phyloP scores from a whole-genome alignment of 2,888 invertebrate genomes.

The Caenorhabditis wallacei region DNA sequence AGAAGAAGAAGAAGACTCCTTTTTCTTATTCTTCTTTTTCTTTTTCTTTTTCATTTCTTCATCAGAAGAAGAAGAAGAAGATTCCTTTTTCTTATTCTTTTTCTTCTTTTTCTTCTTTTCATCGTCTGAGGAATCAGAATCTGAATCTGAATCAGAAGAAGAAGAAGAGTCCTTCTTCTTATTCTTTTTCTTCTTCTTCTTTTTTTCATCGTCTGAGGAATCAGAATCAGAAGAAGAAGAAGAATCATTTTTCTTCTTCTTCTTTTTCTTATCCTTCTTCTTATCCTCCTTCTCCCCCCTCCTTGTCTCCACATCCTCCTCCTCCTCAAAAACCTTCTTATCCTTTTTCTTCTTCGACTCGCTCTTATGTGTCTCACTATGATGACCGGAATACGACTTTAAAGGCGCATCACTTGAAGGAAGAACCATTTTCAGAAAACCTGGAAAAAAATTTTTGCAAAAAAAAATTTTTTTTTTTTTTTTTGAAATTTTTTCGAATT shows the following conservation, averaged over 20 bases:
- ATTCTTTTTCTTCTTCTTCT: constrained; percentile 3
- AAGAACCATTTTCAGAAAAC: constrained; percentile 15
- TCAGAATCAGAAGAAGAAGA: neutral
- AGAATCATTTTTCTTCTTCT: neutral
- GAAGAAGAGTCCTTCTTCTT: constrained; percentile 14
- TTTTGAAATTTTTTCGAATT: neutral
- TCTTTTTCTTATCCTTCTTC: neutral
- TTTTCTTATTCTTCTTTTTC: constrained; percentile 15
- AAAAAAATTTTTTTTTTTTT: too few species aligned
- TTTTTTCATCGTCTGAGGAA: neutral
- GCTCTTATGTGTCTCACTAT: constrained; percentile 34
- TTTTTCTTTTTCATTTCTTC: neutral
- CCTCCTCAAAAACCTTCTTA: constrained; percentile 39
- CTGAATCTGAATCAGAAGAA: constrained; percentile 16
- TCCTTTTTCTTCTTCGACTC: constrained; percentile 46
- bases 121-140: too few species aligned
- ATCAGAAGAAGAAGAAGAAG: constrained; percentile 2
- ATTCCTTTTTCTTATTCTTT: constrained; percentile 10
- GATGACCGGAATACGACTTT: constrained; percentile 35
- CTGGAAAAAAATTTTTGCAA: constrained; percentile 22
- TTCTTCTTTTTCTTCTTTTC: neutral
- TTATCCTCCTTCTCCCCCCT: neutral
- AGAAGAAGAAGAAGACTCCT: constrained; percentile 12
- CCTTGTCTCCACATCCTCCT: constrained; percentile 27
- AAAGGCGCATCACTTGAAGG: constrained; percentile 6